phyloP scores from a whole-genome alignment of 1,140 invertebrate genomes.

The Drosophila nigrodunni region DNA sequence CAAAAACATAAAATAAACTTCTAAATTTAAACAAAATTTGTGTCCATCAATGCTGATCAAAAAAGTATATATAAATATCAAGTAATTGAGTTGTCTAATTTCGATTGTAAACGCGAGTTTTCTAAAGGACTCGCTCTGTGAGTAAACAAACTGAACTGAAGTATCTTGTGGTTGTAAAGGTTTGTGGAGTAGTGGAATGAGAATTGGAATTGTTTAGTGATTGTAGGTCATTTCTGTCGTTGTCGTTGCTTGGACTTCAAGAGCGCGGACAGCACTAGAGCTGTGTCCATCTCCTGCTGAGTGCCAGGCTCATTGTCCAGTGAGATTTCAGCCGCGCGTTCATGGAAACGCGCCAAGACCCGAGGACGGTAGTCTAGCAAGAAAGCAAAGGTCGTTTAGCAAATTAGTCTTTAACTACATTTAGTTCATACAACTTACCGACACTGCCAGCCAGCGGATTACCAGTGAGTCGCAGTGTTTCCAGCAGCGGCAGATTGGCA shows the following conservation, averaged over 20 bases:
- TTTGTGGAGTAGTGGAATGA: slow-evolving; percentile 30
- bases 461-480: slow-evolving; percentile 93
- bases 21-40: slow-evolving; percentile 11
- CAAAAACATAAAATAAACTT: slow-evolving; percentile 30
- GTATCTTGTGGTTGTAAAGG: slow-evolving; percentile 14
- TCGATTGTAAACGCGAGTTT: background rate
- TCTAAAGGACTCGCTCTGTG: slow-evolving; percentile 6
- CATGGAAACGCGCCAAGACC: slow-evolving; percentile 93
- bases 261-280: slow-evolving; percentile 94
- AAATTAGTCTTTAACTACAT: background rate
- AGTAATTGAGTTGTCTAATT: background rate
- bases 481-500: slow-evolving; percentile 92
- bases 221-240: slow-evolving; percentile 56
- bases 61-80: background rate
- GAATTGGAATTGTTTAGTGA: slow-evolving; percentile 7
- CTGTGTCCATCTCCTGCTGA: slow-evolving; percentile 95
- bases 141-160: slow-evolving; percentile 25
- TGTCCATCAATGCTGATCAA: background rate
- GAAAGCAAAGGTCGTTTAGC: slow-evolving; percentile 58
- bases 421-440: slow-evolving; percentile 50
- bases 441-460: slow-evolving; percentile 92
- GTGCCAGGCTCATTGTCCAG: slow-evolving; percentile 94
- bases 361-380: slow-evolving; percentile 95
- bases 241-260: slow-evolving; percentile 85
- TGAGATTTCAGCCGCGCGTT: slow-evolving; percentile 90